Evolutionary conservation across 2,113 vertebrate genomes (phyloP), one percentile per base, ranked within the genome.

Genomic region (Boleophthalmus pectinirostris): DNA sequence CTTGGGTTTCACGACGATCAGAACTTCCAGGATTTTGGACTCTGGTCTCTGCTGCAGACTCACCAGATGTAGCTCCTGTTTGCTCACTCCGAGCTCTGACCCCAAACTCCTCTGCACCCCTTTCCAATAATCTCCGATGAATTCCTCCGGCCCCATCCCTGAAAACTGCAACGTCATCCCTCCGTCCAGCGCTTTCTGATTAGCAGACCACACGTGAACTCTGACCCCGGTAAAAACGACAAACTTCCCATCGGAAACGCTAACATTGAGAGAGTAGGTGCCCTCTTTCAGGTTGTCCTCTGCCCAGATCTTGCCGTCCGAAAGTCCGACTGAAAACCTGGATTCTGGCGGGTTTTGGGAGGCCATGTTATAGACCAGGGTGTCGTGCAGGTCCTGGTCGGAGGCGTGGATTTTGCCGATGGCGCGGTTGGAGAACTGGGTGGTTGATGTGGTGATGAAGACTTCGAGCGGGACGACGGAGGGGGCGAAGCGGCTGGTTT

Each of bases 331-430:
- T 0, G 96, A 95, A 88, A 98, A 99, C 0, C 74, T 84, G 0
- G 78, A 79, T 4, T 79, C 83, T 0, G 61, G 70, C 0, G 89
- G 90, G 29, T 35, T 80, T 23, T 94, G 89, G 3, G 89, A 92
- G 3, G 88, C 88, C 87, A 97, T 81, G 16, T 82, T 89, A 83
- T 96, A 99, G 63, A 88, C 80, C 61, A 99, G 86, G 0, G 91
- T 89, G 54, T 99, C 98, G 1, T 96, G 96, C 1, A 92, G 95
- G 77, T 99, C 98, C 80, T 94, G 93, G 86, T 99, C 98, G 0
- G 96, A 95, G 72, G 97, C 96, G 0, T 99, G 98, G 65, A 99
- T 95, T 77, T 95, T 95, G 23, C 98, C 96, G 14, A 99, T 90
- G 63, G 97, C 93, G 0, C 94, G 94, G 0, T 94, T 94, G 47